Base-by-base conservation (phyloP, 2,888 invertebrate genomes). In the Rhamphomyia laevipes region DNA sequence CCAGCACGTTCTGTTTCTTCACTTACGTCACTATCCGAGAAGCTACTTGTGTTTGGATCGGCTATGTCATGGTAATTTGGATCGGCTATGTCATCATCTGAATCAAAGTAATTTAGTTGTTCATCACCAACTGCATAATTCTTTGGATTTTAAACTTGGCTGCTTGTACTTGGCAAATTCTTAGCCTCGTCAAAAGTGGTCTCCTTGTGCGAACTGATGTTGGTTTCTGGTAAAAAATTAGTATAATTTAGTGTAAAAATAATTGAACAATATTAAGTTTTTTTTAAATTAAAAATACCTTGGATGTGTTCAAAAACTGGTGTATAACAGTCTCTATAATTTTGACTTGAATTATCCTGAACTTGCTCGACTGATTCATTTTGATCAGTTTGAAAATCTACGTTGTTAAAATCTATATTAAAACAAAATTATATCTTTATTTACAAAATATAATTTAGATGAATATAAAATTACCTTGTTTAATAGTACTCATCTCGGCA, bases 31-130 rank as follows among this genome's bases (percentile, higher is more conserved):
- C 18, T 33, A 44, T 44, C 31, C 31, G 10, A 44, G 17, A 2
- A 31, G 44, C 13, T 44, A 17, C 31, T 31, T 44, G 44, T 31
- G 16, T 30, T 30, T 33, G 31, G 18, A n/a, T n/a, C n/a, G n/a
- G n/a, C n/a, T n/a, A n/a, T n/a, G n/a, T n/a, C n/a, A 18, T 23
- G 44, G 33, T 13, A 44, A 23, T 13, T 27, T 31, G 43, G 31
- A 31, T 43, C 21, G 23, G 23, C 23, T 27, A 27, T 9, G n/a
- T 31, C 18, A 18, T 16, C 31, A 44, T 44, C 31, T 10, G 17
- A 44, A 44, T 44, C 31, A 44, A 44, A 44, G 33, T 44, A 17
- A 13, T 33, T 44, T 33, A 33, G 7, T 44, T 44, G 18, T 17
- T 44, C 33, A 18, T 17, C 6, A n/a, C 31, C 44, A 18, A 13